Base-by-base conservation (phyloP, 92 coral and sea anemone genomes). In the Epizoanthus scotinus region DNA sequence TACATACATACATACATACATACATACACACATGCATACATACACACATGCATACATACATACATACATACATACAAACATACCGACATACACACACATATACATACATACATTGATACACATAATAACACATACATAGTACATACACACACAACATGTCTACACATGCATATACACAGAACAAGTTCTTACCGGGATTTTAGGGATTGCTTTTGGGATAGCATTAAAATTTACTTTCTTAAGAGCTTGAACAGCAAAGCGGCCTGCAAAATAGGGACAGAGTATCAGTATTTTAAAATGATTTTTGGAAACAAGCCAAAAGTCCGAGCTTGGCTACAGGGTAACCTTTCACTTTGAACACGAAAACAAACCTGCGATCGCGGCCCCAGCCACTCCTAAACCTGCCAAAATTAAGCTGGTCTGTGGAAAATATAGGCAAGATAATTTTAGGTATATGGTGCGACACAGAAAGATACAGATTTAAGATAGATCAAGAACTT, bases 341-440 rank as follows among this genome's bases (percentile, higher is more conserved):
- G n/a, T n/a, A n/a, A n/a, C n/a, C n/a, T n/a, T n/a, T n/a, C n/a
- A n/a, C 10, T 20, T 3, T 40, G 38, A 63, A n/a, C 25, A 4
- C n/a, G 3, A 19, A 54, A 67, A 66, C 88, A 28, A 53, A 92
- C 98, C 98, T 72, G 97, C 97, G 31, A 95, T 54, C 29, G 98
- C 98, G 22, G 95, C 97, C 44, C 97, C 95, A 40, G 98, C 98
- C 21, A 95, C 89, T 61, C 98, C 97, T 83, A 95, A 91, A 21
- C 98, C 98, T 56, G 98, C 97, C 59, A 95, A 84, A 40, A 95
- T 70, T 52, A 95, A 82, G 14, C 89, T 90, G 1, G 97, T 92
- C 98, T 95, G 73, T 8, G 60, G 31, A 31, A 86, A 64, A 1
- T 71, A 62, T 15, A 18, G 65, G 55, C 5, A 14, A 15, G 38